Conservation (phyloP, 2,888 invertebrate species). For the Eupithecia exiguata region DNA sequence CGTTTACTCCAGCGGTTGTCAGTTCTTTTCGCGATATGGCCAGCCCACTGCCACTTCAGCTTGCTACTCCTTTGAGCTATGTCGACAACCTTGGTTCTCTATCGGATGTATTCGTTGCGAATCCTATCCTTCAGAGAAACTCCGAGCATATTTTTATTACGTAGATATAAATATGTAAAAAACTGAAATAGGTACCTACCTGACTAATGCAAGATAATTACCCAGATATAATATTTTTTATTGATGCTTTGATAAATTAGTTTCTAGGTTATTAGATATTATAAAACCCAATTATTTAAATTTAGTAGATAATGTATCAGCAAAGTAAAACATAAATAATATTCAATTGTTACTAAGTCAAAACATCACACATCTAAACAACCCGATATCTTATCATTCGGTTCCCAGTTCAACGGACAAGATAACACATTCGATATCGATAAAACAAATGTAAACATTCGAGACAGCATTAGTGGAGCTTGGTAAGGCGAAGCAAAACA, state of each 20-base stretch:
- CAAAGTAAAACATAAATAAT: slow-evolving; percentile 17
- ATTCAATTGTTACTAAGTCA: slow-evolving; percentile 23
- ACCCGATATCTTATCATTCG: slow-evolving; percentile 29
- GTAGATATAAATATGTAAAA: not conserved
- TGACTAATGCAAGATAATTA: not conserved
- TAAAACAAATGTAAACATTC: slow-evolving; percentile 75
- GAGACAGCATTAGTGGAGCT: slow-evolving; percentile 60
- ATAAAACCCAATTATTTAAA: not conserved
- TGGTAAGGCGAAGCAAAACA: slow-evolving; percentile 74
- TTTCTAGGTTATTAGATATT: not conserved
- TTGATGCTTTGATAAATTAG: not conserved
- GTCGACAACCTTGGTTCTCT: no score
- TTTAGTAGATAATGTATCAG: slow-evolving; percentile 1
- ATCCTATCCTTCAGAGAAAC: no score
- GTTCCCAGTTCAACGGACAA: slow-evolving; percentile 32
- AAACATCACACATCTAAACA: slow-evolving; percentile 20
- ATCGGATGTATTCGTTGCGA: no score
- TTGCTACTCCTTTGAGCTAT: no score
- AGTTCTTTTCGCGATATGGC: no score
- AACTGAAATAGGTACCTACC: no score
- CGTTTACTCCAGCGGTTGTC: no score
- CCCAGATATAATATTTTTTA: not conserved
- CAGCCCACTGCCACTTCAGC: no score
- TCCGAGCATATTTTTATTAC: no score
- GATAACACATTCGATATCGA: slow-evolving; percentile 66